These are phyloP conservation scores for Tangara arthus DNA, from an alignment of 2,797 vertebrate species.

Conservation along the genomic window DNA sequence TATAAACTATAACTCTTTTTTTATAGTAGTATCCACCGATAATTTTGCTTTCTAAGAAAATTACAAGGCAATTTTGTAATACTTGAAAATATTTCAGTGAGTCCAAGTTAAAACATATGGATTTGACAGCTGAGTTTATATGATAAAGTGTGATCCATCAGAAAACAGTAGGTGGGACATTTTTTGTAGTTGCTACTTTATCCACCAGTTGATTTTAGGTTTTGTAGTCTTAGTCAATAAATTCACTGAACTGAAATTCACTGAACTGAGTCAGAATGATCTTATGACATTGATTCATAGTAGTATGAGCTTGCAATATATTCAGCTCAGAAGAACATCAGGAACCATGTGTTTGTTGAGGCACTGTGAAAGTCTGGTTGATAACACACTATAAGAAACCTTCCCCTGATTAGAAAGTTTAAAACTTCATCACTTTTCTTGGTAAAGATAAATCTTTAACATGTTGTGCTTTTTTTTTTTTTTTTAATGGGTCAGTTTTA, in stretches of 20 bases:
- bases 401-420: background rate
- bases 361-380: background rate
- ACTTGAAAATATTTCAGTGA: background rate
- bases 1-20: background rate
- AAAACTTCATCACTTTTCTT: background rate
- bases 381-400: background rate
- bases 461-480: background rate
- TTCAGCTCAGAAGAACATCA: background rate
- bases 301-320: background rate
- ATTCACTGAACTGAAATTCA: background rate
- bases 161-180: background rate
- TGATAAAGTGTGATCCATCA: background rate
- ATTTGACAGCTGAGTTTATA: background rate
- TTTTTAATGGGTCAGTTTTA: background rate
- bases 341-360: background rate
- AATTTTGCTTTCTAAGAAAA: background rate
- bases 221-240: background rate
- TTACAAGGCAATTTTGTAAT: background rate
- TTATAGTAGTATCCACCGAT: background rate
- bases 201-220: background rate
- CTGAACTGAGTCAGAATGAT: slow-evolving; percentile 27
- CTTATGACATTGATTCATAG: slow-evolving; percentile 43
- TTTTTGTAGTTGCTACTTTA: background rate
- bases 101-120: background rate
- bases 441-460: background rate